Evolutionary conservation across 2,797 vertebrate species (phyloP), one percentile per base, ranked within the genome.

Genomic region (Spinibarbus caldwelli): DNA sequence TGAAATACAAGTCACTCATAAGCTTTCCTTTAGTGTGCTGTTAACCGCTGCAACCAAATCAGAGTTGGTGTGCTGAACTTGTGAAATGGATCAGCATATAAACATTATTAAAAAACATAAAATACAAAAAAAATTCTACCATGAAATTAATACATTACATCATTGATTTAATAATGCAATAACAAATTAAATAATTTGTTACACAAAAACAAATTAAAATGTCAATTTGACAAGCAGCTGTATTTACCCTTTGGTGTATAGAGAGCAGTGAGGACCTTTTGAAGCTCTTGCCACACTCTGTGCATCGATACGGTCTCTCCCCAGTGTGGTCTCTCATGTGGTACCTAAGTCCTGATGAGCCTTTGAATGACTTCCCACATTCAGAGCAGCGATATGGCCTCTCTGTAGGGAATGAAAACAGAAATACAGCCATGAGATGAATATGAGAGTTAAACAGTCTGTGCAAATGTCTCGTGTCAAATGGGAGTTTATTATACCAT

Each of bases 211-310:
- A 68, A 59, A 72, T 45, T 6, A 29, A 34, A 77, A 70, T 17
- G 14, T 43, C 91, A 91, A 36, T 82, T 91, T 91, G 45, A 88
- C 21, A 54, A 41, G 17, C n/a, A n/a, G 10, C 91, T n/a, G n/a
- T 89, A 91, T 86, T 91, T 93, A 96, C 95, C 93, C 95, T 92
- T 92, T 98, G 97, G 92, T 98, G 97, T 90, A 98, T 98, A 73
- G 96, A 96, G 85, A 98, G 95, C 82, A 98, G 93, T 0, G 97
- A 98, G 0, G 97, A 97, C 85, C 97, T 96, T 93, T 98, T 98
- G 93, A 97, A 98, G 92, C 96, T 97, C 91, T 97, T 97, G 67
- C 95, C 95, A 88, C 95, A 95, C 90, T 96, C 94, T 0, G 95
- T 95, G 94, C 95, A 89, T 91, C 95, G 92, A 92, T 92, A 94